Evolutionary conservation across 2,888 invertebrate genomes (phyloP).

Genomic region (Mythimna albipuncta): DNA sequence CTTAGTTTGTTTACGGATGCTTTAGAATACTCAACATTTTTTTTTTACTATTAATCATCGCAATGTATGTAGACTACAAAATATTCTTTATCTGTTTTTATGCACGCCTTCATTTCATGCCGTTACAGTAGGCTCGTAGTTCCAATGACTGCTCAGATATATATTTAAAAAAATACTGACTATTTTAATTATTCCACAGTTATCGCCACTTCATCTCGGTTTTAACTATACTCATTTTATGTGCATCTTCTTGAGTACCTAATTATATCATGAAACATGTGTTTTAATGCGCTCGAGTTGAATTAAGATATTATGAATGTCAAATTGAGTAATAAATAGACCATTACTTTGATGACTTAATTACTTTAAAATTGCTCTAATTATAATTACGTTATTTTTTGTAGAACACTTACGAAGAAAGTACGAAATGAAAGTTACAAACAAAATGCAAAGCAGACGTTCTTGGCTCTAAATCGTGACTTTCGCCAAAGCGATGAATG

Average conservation of each 20-base stretch:
- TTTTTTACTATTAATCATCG: background rate
- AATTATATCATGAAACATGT: slow-evolving; percentile 27
- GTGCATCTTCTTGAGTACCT: background rate
- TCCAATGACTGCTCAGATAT: background rate
- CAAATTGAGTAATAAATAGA: slow-evolving; percentile 39
- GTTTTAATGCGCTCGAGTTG: slow-evolving; percentile 16
- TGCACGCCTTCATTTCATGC: background rate
- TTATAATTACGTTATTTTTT: slow-evolving; percentile 51
- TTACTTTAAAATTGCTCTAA: slow-evolving; percentile 59
- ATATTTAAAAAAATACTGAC: background rate
- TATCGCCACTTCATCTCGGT: background rate
- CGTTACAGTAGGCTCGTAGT: background rate
- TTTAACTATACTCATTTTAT: slow-evolving; percentile 21
- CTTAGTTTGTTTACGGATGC: slow-evolving; percentile 20
- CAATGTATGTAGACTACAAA: background rate
- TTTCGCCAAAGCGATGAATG: slow-evolving; percentile 65
- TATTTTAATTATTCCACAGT: slow-evolving; percentile 13
- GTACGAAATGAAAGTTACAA: slow-evolving; percentile 67
- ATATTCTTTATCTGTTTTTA: background rate
- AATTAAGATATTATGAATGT: slow-evolving; percentile 26
- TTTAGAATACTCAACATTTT: background rate
- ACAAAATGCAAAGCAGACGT: slow-evolving; percentile 63
- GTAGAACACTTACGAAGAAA: slow-evolving; percentile 60
- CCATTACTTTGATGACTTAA: slow-evolving; percentile 41
- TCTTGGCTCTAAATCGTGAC: slow-evolving; percentile 59